A percentile compares a stretch with the other conserved stretches of the same genome.
These are phyloP conservation scores for Zhengitettix transpicula DNA, from an alignment of 2,888 invertebrate species.

Conservation along the genomic window DNA sequence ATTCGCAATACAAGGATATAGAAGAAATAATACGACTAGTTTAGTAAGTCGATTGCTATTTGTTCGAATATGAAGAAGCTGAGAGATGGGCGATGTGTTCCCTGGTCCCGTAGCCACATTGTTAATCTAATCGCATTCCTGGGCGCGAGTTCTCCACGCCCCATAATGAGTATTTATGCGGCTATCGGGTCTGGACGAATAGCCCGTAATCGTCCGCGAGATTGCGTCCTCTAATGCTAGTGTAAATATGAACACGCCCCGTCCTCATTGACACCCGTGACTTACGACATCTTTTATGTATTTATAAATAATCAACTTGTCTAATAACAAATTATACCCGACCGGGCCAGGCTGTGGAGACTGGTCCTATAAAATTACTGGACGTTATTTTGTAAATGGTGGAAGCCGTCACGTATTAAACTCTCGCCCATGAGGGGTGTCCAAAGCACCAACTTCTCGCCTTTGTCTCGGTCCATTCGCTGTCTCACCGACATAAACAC, in stretches of 20 bases:
- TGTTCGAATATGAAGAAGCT: too few species aligned
- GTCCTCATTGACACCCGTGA: not conserved
- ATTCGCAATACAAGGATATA: too few species aligned
- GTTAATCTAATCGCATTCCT: too few species aligned
- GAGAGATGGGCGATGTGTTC: too few species aligned
- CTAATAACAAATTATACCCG: not conserved
- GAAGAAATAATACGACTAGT: too few species aligned
- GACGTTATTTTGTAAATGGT: not conserved
- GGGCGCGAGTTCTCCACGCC: not conserved
- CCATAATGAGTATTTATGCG: not conserved
- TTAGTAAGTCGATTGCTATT: too few species aligned
- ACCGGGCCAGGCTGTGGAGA: not conserved
- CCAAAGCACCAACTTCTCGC: not conserved
- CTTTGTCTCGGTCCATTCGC: too few species aligned
- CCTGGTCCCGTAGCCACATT: too few species aligned
- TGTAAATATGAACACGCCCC: not conserved
- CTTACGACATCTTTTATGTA: not conserved
- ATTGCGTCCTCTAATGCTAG: not conserved
- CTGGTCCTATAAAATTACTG: not conserved
- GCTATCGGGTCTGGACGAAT: not conserved
- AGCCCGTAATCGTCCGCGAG: not conserved
- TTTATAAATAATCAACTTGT: not conserved
- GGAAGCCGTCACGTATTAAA: not conserved
- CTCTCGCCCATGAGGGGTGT: not conserved
- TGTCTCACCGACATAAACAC: too few species aligned